Evolutionary conservation across 1,140 invertebrate genomes (phyloP).

Genomic region (Neodiprion virginianus): DNA sequence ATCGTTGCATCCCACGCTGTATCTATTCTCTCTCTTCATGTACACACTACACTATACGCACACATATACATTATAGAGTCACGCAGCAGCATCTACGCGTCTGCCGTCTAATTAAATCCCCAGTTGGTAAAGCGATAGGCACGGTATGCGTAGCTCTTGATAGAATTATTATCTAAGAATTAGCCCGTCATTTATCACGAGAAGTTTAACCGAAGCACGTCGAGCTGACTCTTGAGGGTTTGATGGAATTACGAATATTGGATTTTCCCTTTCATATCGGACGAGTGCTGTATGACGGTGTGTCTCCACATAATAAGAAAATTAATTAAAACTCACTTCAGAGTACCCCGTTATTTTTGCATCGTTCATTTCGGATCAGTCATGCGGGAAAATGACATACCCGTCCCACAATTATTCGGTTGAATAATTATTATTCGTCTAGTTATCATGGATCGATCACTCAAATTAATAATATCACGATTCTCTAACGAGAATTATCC

Average conservation of each 20-base stretch:
- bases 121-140: conserved; percentile 3
- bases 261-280: neutral
- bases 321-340: conserved; percentile 6
- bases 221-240: neutral
- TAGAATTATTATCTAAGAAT: neutral
- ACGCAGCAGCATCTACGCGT: neutral
- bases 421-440: neutral
- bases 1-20: neutral
- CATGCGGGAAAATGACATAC: neutral
- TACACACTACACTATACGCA: neutral
- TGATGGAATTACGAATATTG: neutral
- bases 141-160: neutral
- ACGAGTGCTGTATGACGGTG: neutral
- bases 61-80: neutral
- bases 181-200: conserved; percentile 4
- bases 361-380: neutral
- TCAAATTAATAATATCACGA: neutral
- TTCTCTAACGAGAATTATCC: neutral
- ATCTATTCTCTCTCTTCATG: neutral
- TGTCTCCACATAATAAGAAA: neutral
- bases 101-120: neutral
- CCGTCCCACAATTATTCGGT: neutral
- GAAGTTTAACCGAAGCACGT: neutral
- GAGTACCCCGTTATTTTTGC: neutral
- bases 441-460: neutral